These are phyloP conservation scores for Propithecus deckenii DNA, from an alignment of 2,797 vertebrate species.

Conservation along the genomic window DNA sequence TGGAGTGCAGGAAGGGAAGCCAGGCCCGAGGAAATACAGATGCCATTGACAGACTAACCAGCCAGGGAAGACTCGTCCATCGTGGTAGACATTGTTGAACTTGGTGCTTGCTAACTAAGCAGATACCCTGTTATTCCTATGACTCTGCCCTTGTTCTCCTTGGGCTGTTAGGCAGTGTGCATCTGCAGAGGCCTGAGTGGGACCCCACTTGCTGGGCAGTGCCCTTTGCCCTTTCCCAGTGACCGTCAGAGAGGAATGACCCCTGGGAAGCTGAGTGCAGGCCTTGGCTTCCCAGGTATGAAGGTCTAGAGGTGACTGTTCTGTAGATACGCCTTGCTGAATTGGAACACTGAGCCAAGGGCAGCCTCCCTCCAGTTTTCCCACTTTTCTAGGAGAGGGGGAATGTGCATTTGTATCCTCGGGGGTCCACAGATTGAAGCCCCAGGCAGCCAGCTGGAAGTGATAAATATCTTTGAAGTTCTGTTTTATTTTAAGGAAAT, in stretches of 20 bases:
- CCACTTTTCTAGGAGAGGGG: not conserved
- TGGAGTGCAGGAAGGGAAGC: not conserved
- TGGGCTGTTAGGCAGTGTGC: not conserved
- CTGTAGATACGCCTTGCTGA: not conserved
- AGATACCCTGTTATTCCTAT: rapidly evolving
- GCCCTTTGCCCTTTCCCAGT: not conserved
- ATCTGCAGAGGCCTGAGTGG: not conserved
- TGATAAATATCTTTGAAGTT: not conserved
- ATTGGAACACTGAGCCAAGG: not conserved
- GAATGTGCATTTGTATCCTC: rapidly evolving
- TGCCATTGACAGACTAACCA: not conserved
- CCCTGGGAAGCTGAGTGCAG: not conserved
- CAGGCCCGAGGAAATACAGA: not conserved
- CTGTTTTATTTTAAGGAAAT: not conserved
- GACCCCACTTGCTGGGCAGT: not conserved
- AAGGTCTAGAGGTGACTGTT: not conserved
- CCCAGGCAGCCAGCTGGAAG: not conserved
- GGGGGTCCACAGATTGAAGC: not conserved
- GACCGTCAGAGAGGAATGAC: not conserved
- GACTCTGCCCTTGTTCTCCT: not conserved
- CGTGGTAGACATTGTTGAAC: not conserved
- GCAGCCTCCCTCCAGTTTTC: not conserved
- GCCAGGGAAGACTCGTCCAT: not conserved
- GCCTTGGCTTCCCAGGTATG: not conserved
- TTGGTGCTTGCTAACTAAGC: not conserved